Conservation (phyloP, 2,888 invertebrate species). For the Syritta pipiens region DNA sequence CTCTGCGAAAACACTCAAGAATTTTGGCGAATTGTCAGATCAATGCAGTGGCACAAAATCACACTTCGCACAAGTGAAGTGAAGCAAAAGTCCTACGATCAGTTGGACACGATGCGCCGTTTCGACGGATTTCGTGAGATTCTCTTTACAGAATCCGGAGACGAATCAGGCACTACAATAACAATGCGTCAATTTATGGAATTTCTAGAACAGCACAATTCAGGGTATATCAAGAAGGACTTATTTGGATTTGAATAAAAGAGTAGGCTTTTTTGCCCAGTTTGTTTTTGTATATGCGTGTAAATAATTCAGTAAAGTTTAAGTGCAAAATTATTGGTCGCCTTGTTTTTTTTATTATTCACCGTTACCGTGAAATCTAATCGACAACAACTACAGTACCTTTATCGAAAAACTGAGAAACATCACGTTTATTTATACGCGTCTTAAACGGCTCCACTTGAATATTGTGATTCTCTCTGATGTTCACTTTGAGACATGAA, state of each 20-base stretch:
- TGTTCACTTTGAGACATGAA: constrained; percentile 72
- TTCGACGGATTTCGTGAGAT: constrained; percentile 78
- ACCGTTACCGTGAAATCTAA: constrained; percentile 5
- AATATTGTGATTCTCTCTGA: constrained; percentile 71
- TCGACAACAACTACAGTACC: constrained; percentile 67
- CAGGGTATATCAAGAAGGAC: constrained; percentile 88
- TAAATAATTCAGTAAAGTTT: constrained; percentile 36
- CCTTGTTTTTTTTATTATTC: neutral
- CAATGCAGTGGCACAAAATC: constrained; percentile 93
- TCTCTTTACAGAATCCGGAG: constrained; percentile 76
- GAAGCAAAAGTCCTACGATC: constrained; percentile 52
- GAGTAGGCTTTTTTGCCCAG: neutral
- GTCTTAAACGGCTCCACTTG: constrained; percentile 71
- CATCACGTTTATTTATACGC: constrained; percentile 73
- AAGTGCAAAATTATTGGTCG: neutral
- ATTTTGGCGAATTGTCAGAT: constrained; percentile 90
- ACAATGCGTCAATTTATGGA: constrained; percentile 89
- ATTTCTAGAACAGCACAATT: constrained; percentile 85
- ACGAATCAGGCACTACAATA: constrained; percentile 83
- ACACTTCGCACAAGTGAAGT: constrained; percentile 86
- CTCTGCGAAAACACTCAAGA: constrained; percentile 85
- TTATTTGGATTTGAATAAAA: constrained; percentile 85
- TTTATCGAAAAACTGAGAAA: constrained; percentile 75
- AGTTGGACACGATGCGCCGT: constrained; percentile 72
- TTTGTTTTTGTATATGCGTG: constrained; percentile 26